Evolutionary conservation across 1,140 invertebrate species (phyloP), one percentile per base, ranked within the genome.

Genomic region (Lepidostoma basale): DNA sequence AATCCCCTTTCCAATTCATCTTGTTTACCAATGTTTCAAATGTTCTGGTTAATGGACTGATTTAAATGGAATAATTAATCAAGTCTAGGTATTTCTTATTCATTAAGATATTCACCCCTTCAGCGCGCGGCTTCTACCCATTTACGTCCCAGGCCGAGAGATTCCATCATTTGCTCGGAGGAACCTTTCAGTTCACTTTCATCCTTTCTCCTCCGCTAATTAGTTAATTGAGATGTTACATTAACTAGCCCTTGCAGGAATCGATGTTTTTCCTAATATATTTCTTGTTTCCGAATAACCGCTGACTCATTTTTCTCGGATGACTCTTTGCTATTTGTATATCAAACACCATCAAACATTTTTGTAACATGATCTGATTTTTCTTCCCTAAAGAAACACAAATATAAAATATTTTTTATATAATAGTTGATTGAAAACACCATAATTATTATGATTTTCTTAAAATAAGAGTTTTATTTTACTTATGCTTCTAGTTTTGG

Each of bases 221-320:
- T 69, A 69, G 33, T 64, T 64, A 64, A 69, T 69, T 69, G 67
- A 69, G 60, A 64, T 45, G 67, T 39, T 36, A 14, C 36, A 58
- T 20, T 20, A 20, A 54, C 36, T 47, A 45, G 14, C 49, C 40
- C 14, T 23, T 26, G 36, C 14, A 28, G 39, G 16, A 62, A 62
- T 62, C 36, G 45, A 62, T 62, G 36, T 1, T 28, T 59, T 20
- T n/a, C 12, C 2, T 36, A 36, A 36, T 5, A 36, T 36, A 36
- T 36, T n/a, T 1, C 33, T 36, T 5, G 33, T n/a, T n/a, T n/a
- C n/a, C n/a, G n/a, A n/a, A n/a, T n/a, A n/a, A n/a, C n/a, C n/a
- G n/a, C n/a, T n/a, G n/a, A n/a, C n/a, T n/a, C n/a, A n/a, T n/a
- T n/a, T n/a, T n/a, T n/a, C n/a, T n/a, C n/a, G n/a, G n/a, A n/a